Evolutionary conservation across 2,797 vertebrate species (phyloP).

Genomic region (Nothura maculosa): DNA sequence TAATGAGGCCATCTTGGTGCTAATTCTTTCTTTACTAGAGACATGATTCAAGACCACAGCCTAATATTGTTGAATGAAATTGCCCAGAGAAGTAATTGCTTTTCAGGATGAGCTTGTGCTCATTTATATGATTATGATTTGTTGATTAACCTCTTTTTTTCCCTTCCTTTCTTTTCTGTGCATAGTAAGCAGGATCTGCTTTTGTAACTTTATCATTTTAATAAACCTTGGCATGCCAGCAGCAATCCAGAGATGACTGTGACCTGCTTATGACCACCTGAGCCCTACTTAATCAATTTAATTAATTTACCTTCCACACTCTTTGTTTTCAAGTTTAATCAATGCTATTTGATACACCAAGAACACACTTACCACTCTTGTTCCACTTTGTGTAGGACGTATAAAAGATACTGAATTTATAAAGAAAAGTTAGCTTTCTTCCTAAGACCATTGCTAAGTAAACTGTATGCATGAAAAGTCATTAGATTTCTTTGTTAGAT

Average conservation of each 20-base stretch:
- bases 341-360: not conserved
- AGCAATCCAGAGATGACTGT: not conserved
- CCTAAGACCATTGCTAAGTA: not conserved
- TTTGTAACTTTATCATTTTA: conserved; percentile 61
- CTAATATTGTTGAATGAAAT: conserved; percentile 23
- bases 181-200: conserved; percentile 26
- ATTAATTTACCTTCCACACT: conserved; percentile 19
- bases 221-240: conserved; percentile 47
- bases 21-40: conserved; percentile 6
- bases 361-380: not conserved
- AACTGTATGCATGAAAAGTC: not conserved
- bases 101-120: conserved; percentile 39
- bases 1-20: conserved; percentile 28
- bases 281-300: conserved; percentile 52
- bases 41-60: conserved; percentile 6
- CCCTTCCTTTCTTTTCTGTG: not conserved
- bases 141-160: conserved; percentile 37
- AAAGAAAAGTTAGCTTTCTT: not conserved
- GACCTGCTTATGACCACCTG: conserved; percentile 47
- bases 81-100: conserved; percentile 53
- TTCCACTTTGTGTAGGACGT: not conserved
- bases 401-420: not conserved
- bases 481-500: not conserved
- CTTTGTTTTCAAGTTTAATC: conserved; percentile 15
- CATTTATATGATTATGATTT: conserved; percentile 61